A percentile compares a stretch with the other conserved stretches of the same genome.
Evolutionary conservation across 2,113 vertebrate genomes (phyloP).

Genomic region (Malaclemys terrapin): DNA sequence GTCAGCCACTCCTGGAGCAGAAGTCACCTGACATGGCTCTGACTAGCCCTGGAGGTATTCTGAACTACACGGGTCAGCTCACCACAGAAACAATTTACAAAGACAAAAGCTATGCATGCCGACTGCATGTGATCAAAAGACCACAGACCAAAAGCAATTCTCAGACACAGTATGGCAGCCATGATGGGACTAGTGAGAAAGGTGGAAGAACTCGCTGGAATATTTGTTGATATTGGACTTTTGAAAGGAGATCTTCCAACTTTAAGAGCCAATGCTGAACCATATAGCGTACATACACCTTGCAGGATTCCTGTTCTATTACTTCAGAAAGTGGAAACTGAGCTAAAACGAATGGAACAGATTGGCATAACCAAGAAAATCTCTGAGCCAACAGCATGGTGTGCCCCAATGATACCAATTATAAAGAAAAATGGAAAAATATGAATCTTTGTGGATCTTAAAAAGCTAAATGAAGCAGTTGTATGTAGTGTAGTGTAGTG

Average conservation of each 20-base stretch:
- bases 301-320: background rate
- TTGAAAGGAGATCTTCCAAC: background rate
- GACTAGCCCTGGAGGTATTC: background rate
- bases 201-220: background rate
- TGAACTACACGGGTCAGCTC: background rate
- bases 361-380: background rate
- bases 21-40: background rate
- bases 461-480: background rate
- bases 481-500: background rate
- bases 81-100: background rate
- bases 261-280: background rate
- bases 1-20: background rate
- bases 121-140: no score
- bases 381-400: background rate
- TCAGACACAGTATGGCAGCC: background rate
- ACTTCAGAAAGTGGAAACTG: background rate
- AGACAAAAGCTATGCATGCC: background rate
- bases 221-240: background rate
- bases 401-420: background rate
- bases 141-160: background rate
- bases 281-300: background rate
- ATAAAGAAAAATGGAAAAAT: background rate
- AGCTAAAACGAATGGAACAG: background rate
- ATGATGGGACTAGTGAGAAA: background rate
- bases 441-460: background rate